Evolutionary conservation across 1,140 invertebrate species (phyloP).

Genomic region (Andrena cerasifolii): DNA sequence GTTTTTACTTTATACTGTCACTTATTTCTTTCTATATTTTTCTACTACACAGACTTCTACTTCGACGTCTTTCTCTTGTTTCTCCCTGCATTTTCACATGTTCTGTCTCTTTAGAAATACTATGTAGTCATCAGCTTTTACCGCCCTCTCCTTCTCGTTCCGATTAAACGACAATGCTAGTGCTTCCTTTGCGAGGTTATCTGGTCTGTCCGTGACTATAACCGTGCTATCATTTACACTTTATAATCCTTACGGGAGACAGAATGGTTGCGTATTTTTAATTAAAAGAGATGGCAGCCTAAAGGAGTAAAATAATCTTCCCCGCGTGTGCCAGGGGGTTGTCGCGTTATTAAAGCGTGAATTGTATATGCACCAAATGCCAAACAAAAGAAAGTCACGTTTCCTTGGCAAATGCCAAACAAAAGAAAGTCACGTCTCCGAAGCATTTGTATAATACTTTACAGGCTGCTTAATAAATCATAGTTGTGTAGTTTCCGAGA

Average conservation of each 20-base stretch:
- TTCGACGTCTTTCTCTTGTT: too few relatives aligned
- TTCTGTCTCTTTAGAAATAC: neutral
- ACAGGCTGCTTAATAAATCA: too few relatives aligned
- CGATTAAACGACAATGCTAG: slow-evolving; percentile 25
- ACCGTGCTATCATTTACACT: slow-evolving; percentile 80
- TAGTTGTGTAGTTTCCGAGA: too few relatives aligned
- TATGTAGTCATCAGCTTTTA: neutral
- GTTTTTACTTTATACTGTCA: too few relatives aligned
- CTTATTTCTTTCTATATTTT: neutral
- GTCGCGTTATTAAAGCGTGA: slow-evolving; percentile 45
- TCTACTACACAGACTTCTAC: too few relatives aligned
- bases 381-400: too few relatives aligned
- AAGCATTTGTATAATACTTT: too few relatives aligned
- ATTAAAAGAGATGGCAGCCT: slow-evolving; percentile 73
- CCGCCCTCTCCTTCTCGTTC: slow-evolving; percentile 11
- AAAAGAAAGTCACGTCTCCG: too few relatives aligned
- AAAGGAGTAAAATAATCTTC: slow-evolving; percentile 57
- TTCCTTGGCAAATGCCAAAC: too few relatives aligned
- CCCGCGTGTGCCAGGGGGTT: neutral
- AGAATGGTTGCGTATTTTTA: slow-evolving; percentile 79
- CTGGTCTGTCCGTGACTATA: slow-evolving; percentile 67
- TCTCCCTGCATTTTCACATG: neutral
- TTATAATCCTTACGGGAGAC: slow-evolving; percentile 67
- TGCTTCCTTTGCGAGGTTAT: slow-evolving; percentile 53
- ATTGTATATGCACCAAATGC: too few relatives aligned